Base-by-base conservation (phyloP, 1,140 invertebrate species). In the Spodoptera litura region DNA sequence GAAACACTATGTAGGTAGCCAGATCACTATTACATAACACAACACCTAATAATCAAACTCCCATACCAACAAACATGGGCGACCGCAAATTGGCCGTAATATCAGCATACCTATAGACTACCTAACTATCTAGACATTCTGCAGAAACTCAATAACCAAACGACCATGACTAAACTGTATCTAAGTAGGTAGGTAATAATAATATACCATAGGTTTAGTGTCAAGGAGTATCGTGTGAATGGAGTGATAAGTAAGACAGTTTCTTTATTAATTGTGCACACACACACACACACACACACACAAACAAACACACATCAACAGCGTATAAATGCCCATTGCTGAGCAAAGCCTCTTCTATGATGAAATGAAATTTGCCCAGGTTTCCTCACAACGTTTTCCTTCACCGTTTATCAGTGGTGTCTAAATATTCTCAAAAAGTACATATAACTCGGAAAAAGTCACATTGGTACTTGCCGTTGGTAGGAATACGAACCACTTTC, bases 101-200 rank as follows among this genome's bases (percentile, higher is more conserved):
- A 71, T 56, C 55, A 55, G 27, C 52, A 27, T 71, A 56, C n/a
- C 12, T 56, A 25, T 20, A 49, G 6, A 1, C 35, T 64, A 64
- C 4, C 38, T 49, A 64, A 38, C 59, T 62, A 62, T 44, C 61
- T 70, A 70, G 66, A 70, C 68, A 71, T 55, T 56, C 52, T 51
- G 52, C 56, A 20, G 71, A 73, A 73, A 73, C 71, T 73, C 71
- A 73, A 73, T 73, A 73, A 73, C 71, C 71, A 73, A 73, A 73
- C 71, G 55, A 58, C 71, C 71, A 59, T 73, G 71, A 73, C 71
- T 61, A 73, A 71, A 73, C 71, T 61, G 71, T 71, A 73, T 25
- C 71, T 73, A 73, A 73, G 64, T 68, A 68, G 64, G 4, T 55
- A n/a, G 52, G 10, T 73, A 73, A 73, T 73, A 73, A 73, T 73